Conservation (phyloP, 2,113 vertebrate species). For the Xenus cinereus region DNA sequence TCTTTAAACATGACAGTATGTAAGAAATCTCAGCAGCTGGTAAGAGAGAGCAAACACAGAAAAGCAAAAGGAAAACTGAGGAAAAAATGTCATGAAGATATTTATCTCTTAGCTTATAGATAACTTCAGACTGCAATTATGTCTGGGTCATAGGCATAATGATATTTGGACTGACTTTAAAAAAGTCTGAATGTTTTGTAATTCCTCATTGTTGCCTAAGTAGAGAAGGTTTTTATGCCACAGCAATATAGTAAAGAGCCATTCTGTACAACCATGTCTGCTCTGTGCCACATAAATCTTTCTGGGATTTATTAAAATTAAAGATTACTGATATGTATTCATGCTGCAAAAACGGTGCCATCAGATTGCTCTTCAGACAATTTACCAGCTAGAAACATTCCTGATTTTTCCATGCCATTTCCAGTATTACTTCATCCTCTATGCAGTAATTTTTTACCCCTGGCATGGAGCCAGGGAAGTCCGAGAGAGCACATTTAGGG, state of each 20-base stretch:
- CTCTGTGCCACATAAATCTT: background rate
- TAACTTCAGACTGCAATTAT: background rate
- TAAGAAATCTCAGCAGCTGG: background rate
- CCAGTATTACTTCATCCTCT: background rate
- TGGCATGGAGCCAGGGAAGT: background rate
- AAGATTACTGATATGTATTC: background rate
- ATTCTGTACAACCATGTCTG: background rate
- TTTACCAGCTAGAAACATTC: background rate
- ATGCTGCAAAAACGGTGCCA: background rate
- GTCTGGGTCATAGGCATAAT: background rate
- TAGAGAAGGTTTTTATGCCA: background rate
- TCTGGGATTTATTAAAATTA: background rate
- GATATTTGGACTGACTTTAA: background rate
- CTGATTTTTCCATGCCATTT: background rate
- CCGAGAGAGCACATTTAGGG: background rate
- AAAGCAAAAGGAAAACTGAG: background rate
- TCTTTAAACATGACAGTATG: background rate
- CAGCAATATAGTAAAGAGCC: background rate
- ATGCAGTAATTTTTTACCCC: background rate
- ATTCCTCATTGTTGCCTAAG: background rate
- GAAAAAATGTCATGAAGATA: background rate
- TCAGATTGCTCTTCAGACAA: background rate
- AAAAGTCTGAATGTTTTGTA: background rate
- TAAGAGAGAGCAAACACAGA: background rate
- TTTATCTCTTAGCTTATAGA: background rate